These are phyloP conservation scores for Mobula hypostoma DNA, from an alignment of 2,113 vertebrate species.

Conservation along the genomic window DNA sequence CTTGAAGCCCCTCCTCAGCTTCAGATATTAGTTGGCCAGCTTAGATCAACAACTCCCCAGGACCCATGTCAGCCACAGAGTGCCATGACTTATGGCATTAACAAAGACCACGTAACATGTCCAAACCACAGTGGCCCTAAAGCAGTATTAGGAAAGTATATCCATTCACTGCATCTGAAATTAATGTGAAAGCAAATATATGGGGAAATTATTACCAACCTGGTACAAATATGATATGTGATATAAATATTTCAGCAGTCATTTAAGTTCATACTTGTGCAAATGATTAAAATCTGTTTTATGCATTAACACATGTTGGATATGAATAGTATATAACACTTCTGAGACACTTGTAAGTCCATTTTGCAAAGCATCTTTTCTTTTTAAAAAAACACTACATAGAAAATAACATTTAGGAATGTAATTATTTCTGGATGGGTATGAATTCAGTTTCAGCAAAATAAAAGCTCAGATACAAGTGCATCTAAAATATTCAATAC, in stretches of 20 bases:
- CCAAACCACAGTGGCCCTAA: not conserved
- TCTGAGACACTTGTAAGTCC: not conserved
- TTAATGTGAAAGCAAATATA: not conserved
- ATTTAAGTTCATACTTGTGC: not conserved
- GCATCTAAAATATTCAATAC: constrained; percentile 42
- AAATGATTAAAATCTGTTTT: not conserved
- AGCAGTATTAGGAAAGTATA: not conserved
- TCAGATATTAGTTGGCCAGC: no score
- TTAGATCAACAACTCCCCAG: no score
- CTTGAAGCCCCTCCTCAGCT: no score
- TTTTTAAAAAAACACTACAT: not conserved
- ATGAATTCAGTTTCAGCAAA: constrained; percentile 45
- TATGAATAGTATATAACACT: not conserved
- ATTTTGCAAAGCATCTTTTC: not conserved
- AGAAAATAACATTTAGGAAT: not conserved
- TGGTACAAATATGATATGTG: not conserved
- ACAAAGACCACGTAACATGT: no score
- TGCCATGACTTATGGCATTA: no score
- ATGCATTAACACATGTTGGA: not conserved
- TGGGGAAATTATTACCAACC: not conserved
- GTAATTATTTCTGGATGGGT: constrained; percentile 35
- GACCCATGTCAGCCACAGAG: no score
- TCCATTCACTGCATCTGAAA: not conserved
- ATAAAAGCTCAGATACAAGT: constrained; percentile 39
- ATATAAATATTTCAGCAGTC: not conserved